Evolutionary conservation across 2,797 vertebrate genomes (phyloP).

Genomic region (Holocentrus rufus): DNA sequence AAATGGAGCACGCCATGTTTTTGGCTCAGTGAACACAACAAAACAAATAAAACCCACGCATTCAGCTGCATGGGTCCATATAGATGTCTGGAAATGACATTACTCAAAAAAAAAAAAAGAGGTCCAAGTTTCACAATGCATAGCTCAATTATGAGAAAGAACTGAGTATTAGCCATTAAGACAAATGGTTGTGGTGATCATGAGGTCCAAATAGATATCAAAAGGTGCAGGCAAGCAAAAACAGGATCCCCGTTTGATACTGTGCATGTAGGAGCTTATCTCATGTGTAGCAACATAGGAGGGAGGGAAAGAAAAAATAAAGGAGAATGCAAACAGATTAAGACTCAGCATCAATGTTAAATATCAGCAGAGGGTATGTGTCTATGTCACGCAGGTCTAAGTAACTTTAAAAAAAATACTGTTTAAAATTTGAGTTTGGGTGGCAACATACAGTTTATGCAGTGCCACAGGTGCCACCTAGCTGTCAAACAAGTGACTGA

Average conservation of each 20-base stretch:
- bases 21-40: constrained; percentile 65
- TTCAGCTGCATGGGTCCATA: constrained; percentile 60
- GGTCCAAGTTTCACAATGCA: constrained; percentile 83
- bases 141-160: constrained; percentile 76
- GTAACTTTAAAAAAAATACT: constrained; percentile 53
- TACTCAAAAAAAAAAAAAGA: constrained; percentile 68
- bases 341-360: constrained; percentile 33
- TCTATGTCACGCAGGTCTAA: constrained; percentile 30
- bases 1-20: constrained; percentile 39
- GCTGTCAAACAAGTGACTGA: constrained; percentile 31
- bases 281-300: constrained; percentile 47
- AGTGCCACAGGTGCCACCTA: constrained; percentile 56
- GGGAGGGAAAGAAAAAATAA: constrained; percentile 16
- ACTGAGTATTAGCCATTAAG: constrained; percentile 76
- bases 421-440: constrained; percentile 39
- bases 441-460: constrained; percentile 2
- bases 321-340: constrained; percentile 22
- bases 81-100: constrained; percentile 49
- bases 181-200: constrained; percentile 73
- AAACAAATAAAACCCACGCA: constrained; percentile 43
- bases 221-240: constrained; percentile 54
- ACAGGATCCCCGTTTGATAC: constrained; percentile 42
- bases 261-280: constrained; percentile 61
- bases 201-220: constrained; percentile 57
- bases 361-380: constrained; percentile 22